Evolutionary conservation across 2,113 vertebrate genomes (phyloP).

Genomic region (Puffinus mauretanicus): DNA sequence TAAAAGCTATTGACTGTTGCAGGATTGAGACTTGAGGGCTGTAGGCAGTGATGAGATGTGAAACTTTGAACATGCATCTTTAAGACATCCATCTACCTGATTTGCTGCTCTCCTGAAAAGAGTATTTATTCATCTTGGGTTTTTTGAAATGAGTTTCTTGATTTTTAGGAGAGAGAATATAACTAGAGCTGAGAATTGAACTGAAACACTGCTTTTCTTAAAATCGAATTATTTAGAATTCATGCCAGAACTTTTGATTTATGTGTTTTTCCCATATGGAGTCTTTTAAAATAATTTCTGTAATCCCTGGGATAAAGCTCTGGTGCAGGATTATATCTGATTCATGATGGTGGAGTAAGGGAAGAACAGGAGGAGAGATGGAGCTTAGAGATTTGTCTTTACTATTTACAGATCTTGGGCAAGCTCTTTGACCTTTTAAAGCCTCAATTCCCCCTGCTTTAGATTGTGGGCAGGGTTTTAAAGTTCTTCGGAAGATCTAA

Average conservation of each 20-base stretch:
- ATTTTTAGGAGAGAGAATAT: background rate
- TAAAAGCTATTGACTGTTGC: background rate
- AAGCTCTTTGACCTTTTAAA: slow-evolving; percentile 1
- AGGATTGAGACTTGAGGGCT: background rate
- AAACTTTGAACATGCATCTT: background rate
- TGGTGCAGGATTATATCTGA: background rate
- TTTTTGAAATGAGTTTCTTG: background rate
- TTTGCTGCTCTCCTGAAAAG: background rate
- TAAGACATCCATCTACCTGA: background rate
- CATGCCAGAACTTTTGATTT: background rate
- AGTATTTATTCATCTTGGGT: background rate
- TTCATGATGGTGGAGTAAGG: background rate
- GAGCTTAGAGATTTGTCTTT: background rate
- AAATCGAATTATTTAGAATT: background rate
- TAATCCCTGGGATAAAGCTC: background rate
- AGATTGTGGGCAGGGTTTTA: background rate
- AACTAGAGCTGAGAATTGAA: background rate
- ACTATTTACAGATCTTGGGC: slow-evolving; percentile 15
- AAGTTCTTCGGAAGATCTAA: background rate
- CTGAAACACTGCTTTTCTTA: background rate
- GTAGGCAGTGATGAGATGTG: background rate
- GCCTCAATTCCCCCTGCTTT: background rate
- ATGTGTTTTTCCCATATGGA: background rate
- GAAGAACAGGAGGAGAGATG: background rate
- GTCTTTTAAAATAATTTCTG: slow-evolving; percentile 12